Base-by-base conservation (phyloP, 2,888 invertebrate species). In the Melanotus villosus region DNA sequence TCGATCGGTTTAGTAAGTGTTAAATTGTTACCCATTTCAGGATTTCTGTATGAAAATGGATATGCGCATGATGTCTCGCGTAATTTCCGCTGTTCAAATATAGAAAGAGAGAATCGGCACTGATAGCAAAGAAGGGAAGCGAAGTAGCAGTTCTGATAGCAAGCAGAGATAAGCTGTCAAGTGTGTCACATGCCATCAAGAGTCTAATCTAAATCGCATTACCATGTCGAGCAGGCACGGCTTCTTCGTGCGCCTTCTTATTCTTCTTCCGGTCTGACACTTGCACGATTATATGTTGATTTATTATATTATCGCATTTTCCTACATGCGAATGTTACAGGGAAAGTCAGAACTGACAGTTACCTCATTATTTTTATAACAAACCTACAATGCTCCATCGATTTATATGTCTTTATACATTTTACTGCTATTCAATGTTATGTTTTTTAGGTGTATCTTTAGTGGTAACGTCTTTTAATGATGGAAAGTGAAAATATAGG, bases 181-280 rank as follows among this genome's bases (percentile, higher is more conserved):
- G 80, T 80, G 77, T 80, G 81, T 81, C 81, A 80, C 80, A 79
- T 78, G 78, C 80, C 81, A 80, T 82, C 81, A 79, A 78, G 79
- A 76, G 77, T 81, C 81, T 81, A 83, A 82, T 83, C 82, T 83
- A 80, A 82, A 83, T 82, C 82, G 80, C 81, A 82, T 83, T 83
- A 80, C 76, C 76, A 73, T 70, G 68, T 73, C 71, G 73, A 69
- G 71, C 66, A 68, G 71, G 64, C 66, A 74, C 71, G 68, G 68
- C 71, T 69, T 65, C 68, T 65, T 64, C 68, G 71, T 73, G 74
- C 67, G 70, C 65, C 70, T 76, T 78, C 77, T 72, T 74, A 73
- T 76, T 75, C 76, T 74, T 73, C 75, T 72, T 75, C 72, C 75
- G 76, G 73, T 66, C 68, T 76, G 76, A 77, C 78, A 77, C 78